A percentile compares a stretch with the other conserved stretches of the same genome.
Conservation (phyloP, 1,140 invertebrate species). For the Drosophila pseudoobscura region DNA sequence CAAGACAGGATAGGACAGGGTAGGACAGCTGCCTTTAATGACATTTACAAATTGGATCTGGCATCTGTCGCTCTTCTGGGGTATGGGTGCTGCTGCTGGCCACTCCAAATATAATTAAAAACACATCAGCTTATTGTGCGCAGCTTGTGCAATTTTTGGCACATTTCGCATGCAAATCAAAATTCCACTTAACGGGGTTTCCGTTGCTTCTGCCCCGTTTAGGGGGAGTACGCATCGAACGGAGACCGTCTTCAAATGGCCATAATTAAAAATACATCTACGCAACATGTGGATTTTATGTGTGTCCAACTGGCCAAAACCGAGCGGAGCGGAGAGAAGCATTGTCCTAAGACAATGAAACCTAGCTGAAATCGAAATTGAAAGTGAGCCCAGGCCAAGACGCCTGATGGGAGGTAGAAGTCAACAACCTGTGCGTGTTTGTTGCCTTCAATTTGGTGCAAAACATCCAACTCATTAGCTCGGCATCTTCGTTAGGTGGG, state of each 20-base stretch:
- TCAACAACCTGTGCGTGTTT: constrained; percentile 73
- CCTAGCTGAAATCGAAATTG: constrained; percentile 35
- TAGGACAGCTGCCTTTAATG: constrained; percentile 55
- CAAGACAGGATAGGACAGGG: background rate
- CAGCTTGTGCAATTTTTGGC: constrained; percentile 56
- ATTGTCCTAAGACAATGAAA: constrained; percentile 29
- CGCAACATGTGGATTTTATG: constrained; percentile 67
- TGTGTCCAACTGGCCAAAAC: constrained; percentile 32
- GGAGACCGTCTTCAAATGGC: constrained; percentile 54
- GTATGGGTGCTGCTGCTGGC: too few relatives aligned
- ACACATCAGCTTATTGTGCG: constrained; percentile 57
- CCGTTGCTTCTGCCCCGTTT: constrained; percentile 31
- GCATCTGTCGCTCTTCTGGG: constrained; percentile 8
- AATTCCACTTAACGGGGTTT: constrained; percentile 42
- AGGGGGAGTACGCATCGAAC: constrained; percentile 1
- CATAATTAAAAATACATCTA: constrained; percentile 80
- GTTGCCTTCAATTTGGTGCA: constrained; percentile 77
- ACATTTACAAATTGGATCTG: constrained; percentile 56
- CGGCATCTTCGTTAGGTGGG: constrained; percentile 69
- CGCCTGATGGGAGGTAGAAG: constrained; percentile 34
- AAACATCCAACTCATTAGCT: constrained; percentile 74
- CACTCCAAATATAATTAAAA: constrained; percentile 65
- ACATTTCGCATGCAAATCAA: constrained; percentile 62
- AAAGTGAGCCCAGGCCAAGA: constrained; percentile 49
- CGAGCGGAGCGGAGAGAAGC: constrained; percentile 8